Evolutionary conservation across 2,888 invertebrate genomes (phyloP).

Genomic region (Dicyrtoma fusca): DNA sequence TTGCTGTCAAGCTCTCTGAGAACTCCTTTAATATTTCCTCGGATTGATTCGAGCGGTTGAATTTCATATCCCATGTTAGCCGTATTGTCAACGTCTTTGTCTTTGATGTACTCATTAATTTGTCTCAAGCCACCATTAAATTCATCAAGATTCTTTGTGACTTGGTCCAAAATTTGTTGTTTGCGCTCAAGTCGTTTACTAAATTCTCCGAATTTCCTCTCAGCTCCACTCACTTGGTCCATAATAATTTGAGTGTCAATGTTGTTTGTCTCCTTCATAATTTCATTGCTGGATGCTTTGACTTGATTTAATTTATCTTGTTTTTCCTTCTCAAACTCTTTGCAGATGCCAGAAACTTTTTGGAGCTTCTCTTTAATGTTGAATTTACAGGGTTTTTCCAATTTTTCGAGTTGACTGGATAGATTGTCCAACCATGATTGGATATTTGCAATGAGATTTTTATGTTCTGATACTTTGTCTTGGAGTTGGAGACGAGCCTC

Average conservation of each 20-base stretch:
- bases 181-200: constrained; percentile 83
- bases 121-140: constrained; percentile 79
- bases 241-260: constrained; percentile 88
- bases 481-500: constrained; percentile 47
- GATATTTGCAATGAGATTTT: constrained; percentile 73
- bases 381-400: constrained; percentile 66
- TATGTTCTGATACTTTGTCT: constrained; percentile 64
- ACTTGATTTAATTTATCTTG: constrained; percentile 66
- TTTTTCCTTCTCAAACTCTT: constrained; percentile 76
- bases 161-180: constrained; percentile 77
- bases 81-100: constrained; percentile 64
- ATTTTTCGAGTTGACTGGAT: constrained; percentile 76
- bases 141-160: constrained; percentile 79
- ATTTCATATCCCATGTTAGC: constrained; percentile 74
- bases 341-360: constrained; percentile 72
- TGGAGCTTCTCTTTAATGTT: constrained; percentile 70
- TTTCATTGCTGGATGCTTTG: constrained; percentile 63
- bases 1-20: constrained; percentile 84
- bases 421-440: constrained; percentile 81
- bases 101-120: constrained; percentile 77
- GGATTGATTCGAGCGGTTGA: constrained; percentile 74
- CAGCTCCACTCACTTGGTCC: constrained; percentile 80
- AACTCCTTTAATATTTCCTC: constrained; percentile 68
- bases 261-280: constrained; percentile 80
- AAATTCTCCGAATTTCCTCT: constrained; percentile 81